Evolutionary conservation across 1,140 invertebrate species (phyloP).

Genomic region (Rhynchophorus ferrugineus): DNA sequence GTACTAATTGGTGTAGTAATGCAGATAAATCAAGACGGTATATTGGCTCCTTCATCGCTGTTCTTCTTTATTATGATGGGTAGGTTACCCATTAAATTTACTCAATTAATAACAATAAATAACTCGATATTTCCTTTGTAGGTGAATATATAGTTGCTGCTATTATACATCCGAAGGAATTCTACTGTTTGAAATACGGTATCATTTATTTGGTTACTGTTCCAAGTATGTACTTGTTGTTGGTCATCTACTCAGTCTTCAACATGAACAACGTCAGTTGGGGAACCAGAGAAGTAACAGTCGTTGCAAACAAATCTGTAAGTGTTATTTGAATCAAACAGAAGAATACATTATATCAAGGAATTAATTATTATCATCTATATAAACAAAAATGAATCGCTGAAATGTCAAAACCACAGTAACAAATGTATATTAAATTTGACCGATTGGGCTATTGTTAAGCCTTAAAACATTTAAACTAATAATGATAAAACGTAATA

Average conservation of each 20-base stretch:
- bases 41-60: constrained; percentile 68
- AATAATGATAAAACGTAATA: too few relatives aligned
- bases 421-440: too few relatives aligned
- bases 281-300: constrained; percentile 74
- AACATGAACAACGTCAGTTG: constrained; percentile 86
- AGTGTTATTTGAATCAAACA: too few relatives aligned
- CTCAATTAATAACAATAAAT: constrained; percentile 40
- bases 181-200: constrained; percentile 66
- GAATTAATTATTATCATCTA: too few relatives aligned
- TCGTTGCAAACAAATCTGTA: constrained; percentile 37
- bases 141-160: constrained; percentile 60
- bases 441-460: too few relatives aligned
- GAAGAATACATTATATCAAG: too few relatives aligned
- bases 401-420: too few relatives aligned
- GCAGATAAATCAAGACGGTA: constrained; percentile 73
- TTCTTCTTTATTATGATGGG: constrained; percentile 60
- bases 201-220: constrained; percentile 86
- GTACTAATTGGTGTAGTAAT: constrained; percentile 81
- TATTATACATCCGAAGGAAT: constrained; percentile 78
- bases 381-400: too few relatives aligned
- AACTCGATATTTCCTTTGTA: neutral
- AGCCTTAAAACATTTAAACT: too few relatives aligned
- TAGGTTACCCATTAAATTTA: too few relatives aligned
- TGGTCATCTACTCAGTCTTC: constrained; percentile 85
- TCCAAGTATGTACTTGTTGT: constrained; percentile 87